Conservation (phyloP, 1,140 invertebrate species). For the Drosophila nasuta region DNA sequence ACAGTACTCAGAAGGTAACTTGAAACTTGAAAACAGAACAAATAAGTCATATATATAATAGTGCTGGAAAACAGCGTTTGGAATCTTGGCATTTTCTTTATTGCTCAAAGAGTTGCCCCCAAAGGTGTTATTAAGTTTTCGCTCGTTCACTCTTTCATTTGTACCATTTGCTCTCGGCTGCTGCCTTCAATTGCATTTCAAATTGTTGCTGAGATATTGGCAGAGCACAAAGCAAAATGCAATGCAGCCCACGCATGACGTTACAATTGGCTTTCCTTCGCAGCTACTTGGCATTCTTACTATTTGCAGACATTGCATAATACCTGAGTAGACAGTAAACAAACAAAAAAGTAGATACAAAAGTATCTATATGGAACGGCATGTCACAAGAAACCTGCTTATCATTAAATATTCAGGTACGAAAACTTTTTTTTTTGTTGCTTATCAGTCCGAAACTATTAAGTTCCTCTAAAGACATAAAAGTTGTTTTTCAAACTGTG, state of each 20-base stretch:
- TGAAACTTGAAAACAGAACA: not conserved
- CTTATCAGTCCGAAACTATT: constrained; percentile 56
- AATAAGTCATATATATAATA: not conserved
- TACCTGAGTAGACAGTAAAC: constrained; percentile 35
- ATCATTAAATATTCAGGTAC: constrained; percentile 7
- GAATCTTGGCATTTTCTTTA: not conserved
- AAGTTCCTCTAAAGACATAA: constrained; percentile 17
- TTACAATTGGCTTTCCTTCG: not conserved
- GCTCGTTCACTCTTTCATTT: not conserved
- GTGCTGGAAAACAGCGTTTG: not conserved
- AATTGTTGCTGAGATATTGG: not conserved
- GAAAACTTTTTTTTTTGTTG: constrained; percentile 22
- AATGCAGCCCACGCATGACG: not conserved
- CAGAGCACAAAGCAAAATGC: not conserved
- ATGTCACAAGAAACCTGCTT: constrained; percentile 3
- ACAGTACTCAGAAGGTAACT: not conserved
- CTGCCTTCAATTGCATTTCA: not conserved
- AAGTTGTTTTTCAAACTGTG: constrained; percentile 1
- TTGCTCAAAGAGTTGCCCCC: not conserved
- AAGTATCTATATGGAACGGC: constrained; percentile 1
- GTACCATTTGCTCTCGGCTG: too few relatives aligned
- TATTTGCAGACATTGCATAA: constrained; percentile 64
- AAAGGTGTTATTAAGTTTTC: not conserved
- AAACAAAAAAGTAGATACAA: not conserved
- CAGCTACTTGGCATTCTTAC: not conserved